Evolutionary conservation across 2,113 vertebrate species (phyloP).

Genomic region (Carassius carassius): DNA sequence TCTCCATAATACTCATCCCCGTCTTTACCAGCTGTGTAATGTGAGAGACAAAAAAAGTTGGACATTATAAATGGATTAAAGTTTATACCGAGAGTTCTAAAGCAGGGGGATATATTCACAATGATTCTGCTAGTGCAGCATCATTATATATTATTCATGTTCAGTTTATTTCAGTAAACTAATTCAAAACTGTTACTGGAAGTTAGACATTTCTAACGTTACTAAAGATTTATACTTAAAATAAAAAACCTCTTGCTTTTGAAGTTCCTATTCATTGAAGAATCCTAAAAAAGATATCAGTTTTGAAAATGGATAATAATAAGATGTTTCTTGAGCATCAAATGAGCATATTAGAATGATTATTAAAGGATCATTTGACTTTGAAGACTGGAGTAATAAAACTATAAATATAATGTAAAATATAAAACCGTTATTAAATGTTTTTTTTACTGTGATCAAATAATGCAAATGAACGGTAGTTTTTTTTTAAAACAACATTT

Average conservation of each 20-base stretch:
- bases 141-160: background rate
- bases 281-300: background rate
- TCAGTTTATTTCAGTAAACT: background rate
- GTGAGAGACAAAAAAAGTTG: background rate
- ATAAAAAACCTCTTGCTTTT: too few species aligned
- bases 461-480: background rate
- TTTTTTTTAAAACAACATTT: background rate
- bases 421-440: too few species aligned
- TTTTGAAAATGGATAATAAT: background rate
- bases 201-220: too few species aligned
- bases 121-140: background rate
- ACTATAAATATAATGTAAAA: too few species aligned
- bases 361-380: background rate
- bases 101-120: background rate
- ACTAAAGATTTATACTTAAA: too few species aligned
- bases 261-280: too few species aligned
- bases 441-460: background rate
- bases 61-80: background rate
- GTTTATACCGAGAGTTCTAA: background rate
- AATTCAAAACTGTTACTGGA: background rate
- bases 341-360: background rate
- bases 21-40: conserved; percentile 84
- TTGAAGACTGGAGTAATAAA: background rate
- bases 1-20: conserved; percentile 83
- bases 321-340: background rate